A percentile compares a stretch with the other conserved stretches of the same genome.
Evolutionary conservation across 2,888 invertebrate species (phyloP).

Genomic region (Harmothoe impar): DNA sequence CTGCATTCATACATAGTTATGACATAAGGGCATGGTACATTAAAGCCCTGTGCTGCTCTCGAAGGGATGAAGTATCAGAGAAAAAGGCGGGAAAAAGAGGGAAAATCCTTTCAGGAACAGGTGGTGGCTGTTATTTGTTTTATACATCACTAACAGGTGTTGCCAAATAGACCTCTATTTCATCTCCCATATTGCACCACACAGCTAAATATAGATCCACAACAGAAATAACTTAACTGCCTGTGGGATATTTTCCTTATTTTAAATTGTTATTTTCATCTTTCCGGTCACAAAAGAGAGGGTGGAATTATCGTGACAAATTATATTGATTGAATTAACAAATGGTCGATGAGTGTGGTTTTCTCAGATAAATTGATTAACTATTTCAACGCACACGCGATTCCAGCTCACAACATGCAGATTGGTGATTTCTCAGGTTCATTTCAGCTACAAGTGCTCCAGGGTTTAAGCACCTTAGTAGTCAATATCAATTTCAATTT

Average conservation of each 20-base stretch:
- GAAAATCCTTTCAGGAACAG: no score
- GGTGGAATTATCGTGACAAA: conserved; percentile 5
- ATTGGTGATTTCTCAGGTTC: not conserved
- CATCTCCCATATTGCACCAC: not conserved
- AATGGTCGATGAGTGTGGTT: not conserved
- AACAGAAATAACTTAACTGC: not conserved
- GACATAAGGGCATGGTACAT: no score
- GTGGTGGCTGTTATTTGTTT: no score
- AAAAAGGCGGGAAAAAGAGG: no score
- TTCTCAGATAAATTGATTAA: conserved; percentile 5
- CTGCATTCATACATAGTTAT: no score
- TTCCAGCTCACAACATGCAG: not conserved
- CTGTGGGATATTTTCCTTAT: not conserved
- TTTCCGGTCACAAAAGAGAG: not conserved
- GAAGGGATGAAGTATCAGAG: no score
- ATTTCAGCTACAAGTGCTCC: no score
- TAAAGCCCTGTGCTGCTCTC: no score
- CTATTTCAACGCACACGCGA: not conserved
- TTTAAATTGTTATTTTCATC: not conserved
- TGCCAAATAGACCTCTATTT: not conserved
- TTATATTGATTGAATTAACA: conserved; percentile 4
- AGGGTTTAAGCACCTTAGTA: no score
- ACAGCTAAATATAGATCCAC: not conserved
- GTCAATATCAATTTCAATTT: no score
- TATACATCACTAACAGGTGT: no score